These are phyloP conservation scores for Vanessa cardui DNA, from an alignment of 2,888 invertebrate genomes.

Conservation along the genomic window DNA sequence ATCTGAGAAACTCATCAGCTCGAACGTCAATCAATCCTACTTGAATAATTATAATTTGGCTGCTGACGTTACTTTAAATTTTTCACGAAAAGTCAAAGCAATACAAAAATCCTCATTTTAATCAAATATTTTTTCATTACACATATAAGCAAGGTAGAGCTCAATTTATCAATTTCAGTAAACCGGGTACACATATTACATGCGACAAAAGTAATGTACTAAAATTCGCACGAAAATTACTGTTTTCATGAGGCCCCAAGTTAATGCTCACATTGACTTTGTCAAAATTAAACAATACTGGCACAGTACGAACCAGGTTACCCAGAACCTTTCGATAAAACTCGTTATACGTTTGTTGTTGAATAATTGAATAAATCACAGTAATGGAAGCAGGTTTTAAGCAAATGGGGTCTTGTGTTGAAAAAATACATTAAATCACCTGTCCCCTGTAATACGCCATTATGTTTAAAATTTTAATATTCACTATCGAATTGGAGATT, in stretches of 20 bases:
- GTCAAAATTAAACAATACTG: constrained; percentile 34
- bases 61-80: neutral
- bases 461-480: constrained; percentile 6
- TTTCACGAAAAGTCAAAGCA: neutral
- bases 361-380: constrained; percentile 78
- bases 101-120: neutral
- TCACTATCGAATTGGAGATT: neutral
- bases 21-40: too few relatives aligned
- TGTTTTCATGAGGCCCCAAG: constrained; percentile 38
- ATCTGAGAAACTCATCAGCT: too few relatives aligned
- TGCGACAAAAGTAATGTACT: constrained; percentile 9
- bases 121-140: neutral
- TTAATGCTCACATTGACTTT: constrained; percentile 18
- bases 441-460: constrained; percentile 35
- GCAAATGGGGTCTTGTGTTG: constrained; percentile 64
- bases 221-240: constrained; percentile 41
- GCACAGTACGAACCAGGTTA: constrained; percentile 34
- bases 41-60: too few relatives aligned
- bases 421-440: constrained; percentile 48
- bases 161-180: constrained; percentile 6
- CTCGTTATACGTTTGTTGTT: constrained; percentile 65
- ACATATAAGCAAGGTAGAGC: neutral
- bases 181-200: neutral
- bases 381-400: constrained; percentile 68
- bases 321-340: constrained; percentile 44